Evolutionary conservation across 2,888 invertebrate species (phyloP).

Genomic region (Linnaemya vulpina): DNA sequence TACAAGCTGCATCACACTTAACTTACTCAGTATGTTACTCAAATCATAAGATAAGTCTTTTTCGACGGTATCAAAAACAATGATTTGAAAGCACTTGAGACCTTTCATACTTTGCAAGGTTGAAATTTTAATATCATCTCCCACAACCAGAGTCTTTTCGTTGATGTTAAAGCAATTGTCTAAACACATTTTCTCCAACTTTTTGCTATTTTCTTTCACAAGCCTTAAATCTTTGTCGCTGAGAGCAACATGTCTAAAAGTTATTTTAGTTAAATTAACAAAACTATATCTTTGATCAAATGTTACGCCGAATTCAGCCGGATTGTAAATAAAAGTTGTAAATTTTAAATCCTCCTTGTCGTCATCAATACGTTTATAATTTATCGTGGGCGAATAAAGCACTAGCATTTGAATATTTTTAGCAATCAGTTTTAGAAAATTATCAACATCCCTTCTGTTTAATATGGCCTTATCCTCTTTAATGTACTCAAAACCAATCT

Average conservation of each 20-base stretch:
- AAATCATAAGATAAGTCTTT: constrained; percentile 59
- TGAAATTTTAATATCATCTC: constrained; percentile 43
- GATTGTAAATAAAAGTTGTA: constrained; percentile 13
- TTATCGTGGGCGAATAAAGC: constrained; percentile 29
- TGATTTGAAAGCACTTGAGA: constrained; percentile 46
- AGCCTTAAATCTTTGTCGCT: constrained; percentile 50
- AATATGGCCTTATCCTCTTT: constrained; percentile 44
- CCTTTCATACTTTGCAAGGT: constrained; percentile 43
- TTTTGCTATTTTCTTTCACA: constrained; percentile 30
- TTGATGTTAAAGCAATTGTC: constrained; percentile 57
- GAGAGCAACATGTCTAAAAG: constrained; percentile 45
- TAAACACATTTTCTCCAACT: constrained; percentile 47
- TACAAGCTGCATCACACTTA: constrained; percentile 32
- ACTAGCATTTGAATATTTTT: constrained; percentile 47
- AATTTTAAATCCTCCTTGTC: neutral
- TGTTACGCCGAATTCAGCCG: constrained; percentile 30
- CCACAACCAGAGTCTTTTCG: constrained; percentile 39
- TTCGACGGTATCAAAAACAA: constrained; percentile 31
- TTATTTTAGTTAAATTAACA: constrained; percentile 40
- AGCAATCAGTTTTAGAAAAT: constrained; percentile 48
- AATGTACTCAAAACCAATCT: constrained; percentile 39
- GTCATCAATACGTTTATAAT: neutral
- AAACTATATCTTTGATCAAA: constrained; percentile 46
- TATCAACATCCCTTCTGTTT: constrained; percentile 35
- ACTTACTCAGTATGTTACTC: constrained; percentile 30